A percentile compares a stretch with the other conserved stretches of the same genome.
Conservation (phyloP, 2,113 vertebrate genomes). For the Diadophis punctatus region DNA sequence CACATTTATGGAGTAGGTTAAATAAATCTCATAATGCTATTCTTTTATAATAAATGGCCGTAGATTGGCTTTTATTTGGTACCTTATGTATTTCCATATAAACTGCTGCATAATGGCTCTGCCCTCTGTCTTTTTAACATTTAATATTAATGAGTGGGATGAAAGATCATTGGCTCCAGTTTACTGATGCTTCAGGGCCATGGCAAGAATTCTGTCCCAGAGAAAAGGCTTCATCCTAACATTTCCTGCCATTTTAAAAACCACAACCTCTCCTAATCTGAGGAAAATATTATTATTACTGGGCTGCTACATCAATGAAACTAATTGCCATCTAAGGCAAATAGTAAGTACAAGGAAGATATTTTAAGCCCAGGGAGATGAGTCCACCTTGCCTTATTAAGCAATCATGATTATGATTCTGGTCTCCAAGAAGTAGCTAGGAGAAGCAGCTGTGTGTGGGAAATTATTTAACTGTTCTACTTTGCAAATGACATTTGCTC, state of each 20-base stretch:
- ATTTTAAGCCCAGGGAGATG: background rate
- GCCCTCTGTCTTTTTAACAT: slow-evolving; percentile 61
- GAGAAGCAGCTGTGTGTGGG: background rate
- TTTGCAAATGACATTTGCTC: slow-evolving; percentile 1
- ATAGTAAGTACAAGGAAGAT: background rate
- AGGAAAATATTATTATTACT: background rate
- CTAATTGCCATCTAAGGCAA: background rate
- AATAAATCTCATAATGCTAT: slow-evolving; percentile 9
- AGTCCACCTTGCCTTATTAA: background rate
- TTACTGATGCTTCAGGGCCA: slow-evolving; percentile 31
- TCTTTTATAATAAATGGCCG: slow-evolving; percentile 38
- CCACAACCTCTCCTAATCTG: background rate
- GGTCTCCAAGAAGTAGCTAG: background rate
- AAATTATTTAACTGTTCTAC: background rate
- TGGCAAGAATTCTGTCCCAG: background rate
- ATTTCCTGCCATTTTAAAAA: background rate
- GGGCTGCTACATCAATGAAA: background rate
- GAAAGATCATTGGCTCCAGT: slow-evolving; percentile 53
- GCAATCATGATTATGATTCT: background rate
- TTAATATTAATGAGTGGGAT: slow-evolving; percentile 64
- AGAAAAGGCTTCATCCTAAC: background rate
- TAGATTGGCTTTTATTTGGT: slow-evolving; percentile 50
- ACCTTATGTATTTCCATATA: slow-evolving; percentile 73
- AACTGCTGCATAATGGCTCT: slow-evolving; percentile 69
- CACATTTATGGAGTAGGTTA: background rate